Evolutionary conservation across 2,888 invertebrate genomes (phyloP).

Genomic region (Drosophila paranaensis): DNA sequence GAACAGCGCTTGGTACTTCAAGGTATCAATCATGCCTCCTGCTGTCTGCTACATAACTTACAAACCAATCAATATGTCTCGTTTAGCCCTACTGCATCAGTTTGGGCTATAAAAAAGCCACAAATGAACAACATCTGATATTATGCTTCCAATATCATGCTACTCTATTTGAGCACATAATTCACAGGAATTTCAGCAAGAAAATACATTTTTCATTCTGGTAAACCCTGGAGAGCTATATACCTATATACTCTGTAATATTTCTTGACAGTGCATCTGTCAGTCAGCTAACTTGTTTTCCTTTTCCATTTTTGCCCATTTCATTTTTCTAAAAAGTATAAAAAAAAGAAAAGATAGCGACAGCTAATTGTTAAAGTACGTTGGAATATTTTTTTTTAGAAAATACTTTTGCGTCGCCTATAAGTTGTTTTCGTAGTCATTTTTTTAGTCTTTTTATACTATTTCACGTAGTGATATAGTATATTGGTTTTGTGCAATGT

Average conservation of each 20-base stretch:
- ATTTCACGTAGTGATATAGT: too few relatives aligned
- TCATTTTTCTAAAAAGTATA: constrained; percentile 33
- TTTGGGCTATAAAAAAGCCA: not conserved
- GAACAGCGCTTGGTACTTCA: too few relatives aligned
- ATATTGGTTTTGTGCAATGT: too few relatives aligned
- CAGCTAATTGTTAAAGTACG: constrained; percentile 56
- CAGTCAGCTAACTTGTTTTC: not conserved
- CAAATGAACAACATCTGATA: not conserved
- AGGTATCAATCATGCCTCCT: not conserved
- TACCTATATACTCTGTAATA: not conserved
- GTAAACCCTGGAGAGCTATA: too few relatives aligned
- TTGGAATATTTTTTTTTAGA: constrained; percentile 49
- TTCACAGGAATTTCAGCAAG: not conserved
- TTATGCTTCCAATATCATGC: not conserved
- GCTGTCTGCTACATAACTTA: not conserved
- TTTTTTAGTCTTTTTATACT: constrained; percentile 37
- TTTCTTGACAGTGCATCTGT: constrained; percentile 26
- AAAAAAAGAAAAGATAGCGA: constrained; percentile 34
- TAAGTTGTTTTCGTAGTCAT: constrained; percentile 23
- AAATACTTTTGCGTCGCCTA: constrained; percentile 44
- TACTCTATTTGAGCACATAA: not conserved
- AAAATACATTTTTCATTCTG: too few relatives aligned
- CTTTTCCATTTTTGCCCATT: constrained; percentile 12
- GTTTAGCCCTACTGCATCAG: not conserved
- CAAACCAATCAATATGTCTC: not conserved